phyloP scores from a whole-genome alignment of 2,888 invertebrate species.

The Ochlodes sylvanus region DNA sequence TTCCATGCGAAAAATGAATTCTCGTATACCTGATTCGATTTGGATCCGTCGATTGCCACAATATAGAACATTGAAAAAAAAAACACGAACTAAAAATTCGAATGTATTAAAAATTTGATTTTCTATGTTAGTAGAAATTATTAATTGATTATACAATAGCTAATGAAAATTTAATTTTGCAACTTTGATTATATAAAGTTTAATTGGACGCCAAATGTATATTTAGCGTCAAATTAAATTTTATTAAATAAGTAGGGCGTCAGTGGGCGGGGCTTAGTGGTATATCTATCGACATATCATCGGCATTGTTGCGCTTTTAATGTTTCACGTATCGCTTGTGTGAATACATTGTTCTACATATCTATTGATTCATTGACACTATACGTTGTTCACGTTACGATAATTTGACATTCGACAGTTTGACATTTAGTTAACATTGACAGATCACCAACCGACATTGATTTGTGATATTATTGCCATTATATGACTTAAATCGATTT shows the following conservation, averaged over 20 bases:
- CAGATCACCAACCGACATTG: slow-evolving; percentile 55
- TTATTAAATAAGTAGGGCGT: slow-evolving; percentile 1
- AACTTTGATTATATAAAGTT: no score
- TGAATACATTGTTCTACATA: slow-evolving; percentile 55
- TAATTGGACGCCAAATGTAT: no score
- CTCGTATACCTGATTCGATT: no score
- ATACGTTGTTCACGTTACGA: slow-evolving; percentile 24
- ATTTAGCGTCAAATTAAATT: no score
- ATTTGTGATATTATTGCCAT: slow-evolving; percentile 80
- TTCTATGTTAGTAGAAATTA: no score
- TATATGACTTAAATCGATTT: slow-evolving; percentile 60
- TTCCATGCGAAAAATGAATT: no score
- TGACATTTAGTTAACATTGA: not conserved
- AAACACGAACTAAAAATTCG: no score
- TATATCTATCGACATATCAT: slow-evolving; percentile 78
- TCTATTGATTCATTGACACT: slow-evolving; percentile 40
- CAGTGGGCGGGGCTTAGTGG: slow-evolving; percentile 53
- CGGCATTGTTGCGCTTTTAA: slow-evolving; percentile 78
- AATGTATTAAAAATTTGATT: no score
- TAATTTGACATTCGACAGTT: slow-evolving; percentile 22
- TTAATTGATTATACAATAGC: no score
- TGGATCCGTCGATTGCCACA: no score
- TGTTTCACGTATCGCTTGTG: slow-evolving; percentile 63
- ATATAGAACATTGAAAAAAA: no score
- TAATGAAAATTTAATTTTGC: no score